A percentile compares a stretch with the other conserved stretches of the same genome.
Conservation (phyloP, 2,797 vertebrate genomes). For the Alca torda region DNA sequence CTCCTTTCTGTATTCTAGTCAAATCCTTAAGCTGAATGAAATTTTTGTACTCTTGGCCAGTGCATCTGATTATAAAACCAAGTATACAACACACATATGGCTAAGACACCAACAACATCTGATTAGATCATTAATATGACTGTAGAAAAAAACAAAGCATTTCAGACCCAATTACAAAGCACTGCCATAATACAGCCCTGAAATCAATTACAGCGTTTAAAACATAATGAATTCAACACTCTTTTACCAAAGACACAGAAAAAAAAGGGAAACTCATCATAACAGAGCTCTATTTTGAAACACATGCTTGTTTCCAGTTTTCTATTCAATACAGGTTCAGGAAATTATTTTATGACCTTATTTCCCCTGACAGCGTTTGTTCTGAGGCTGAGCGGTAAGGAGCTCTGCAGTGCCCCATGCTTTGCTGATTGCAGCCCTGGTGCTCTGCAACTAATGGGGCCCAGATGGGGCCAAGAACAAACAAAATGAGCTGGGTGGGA, state of each 20-base stretch:
- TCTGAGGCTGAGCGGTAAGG: not conserved
- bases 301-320: not conserved
- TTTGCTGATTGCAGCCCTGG: constrained; percentile 1
- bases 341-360: constrained; percentile 44
- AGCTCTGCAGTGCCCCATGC: not conserved
- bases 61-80: not conserved
- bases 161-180: not conserved
- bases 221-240: not conserved
- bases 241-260: not conserved
- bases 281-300: not conserved
- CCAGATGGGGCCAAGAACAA: constrained; percentile 24
- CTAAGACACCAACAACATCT: not conserved
- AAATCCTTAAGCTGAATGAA: not conserved
- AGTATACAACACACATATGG: not conserved
- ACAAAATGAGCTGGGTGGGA: not conserved
- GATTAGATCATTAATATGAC: not conserved
- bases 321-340: not conserved
- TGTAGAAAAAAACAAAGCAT: not conserved
- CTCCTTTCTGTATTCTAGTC: not conserved
- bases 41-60: not conserved
- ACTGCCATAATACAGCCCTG: not conserved
- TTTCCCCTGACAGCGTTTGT: not conserved
- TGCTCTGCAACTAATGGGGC: constrained; percentile 19
- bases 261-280: not conserved
- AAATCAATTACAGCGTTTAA: not conserved